These are phyloP conservation scores for Eilema caniola DNA, from an alignment of 2,888 invertebrate genomes.

Conservation along the genomic window DNA sequence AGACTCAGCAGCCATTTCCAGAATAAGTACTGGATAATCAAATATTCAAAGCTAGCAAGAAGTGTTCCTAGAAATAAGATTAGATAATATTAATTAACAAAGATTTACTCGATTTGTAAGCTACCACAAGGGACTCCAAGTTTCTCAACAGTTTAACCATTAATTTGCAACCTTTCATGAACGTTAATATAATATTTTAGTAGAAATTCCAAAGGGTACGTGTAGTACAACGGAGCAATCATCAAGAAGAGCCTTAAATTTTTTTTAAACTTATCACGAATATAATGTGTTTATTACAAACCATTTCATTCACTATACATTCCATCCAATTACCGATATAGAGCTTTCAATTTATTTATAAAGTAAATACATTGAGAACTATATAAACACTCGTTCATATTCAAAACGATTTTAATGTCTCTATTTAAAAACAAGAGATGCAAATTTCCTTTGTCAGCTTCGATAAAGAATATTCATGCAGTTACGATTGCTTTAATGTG, in stretches of 20 bases:
- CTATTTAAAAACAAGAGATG: constrained; percentile 11
- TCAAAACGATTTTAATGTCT: constrained; percentile 13
- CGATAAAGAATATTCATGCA: constrained; percentile 14
- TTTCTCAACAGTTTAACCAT: background rate
- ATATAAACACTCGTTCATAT: constrained; percentile 8
- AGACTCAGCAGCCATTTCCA: no score
- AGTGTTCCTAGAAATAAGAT: background rate
- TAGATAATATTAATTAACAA: no score
- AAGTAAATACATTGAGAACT: constrained; percentile 3
- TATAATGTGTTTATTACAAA: background rate
- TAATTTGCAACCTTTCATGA: background rate
- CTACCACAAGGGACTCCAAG: background rate
- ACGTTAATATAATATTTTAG: background rate
- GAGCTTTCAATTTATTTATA: constrained; percentile 13
- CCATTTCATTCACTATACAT: constrained; percentile 2
- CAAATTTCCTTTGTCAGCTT: constrained; percentile 13
- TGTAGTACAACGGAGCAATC: no score
- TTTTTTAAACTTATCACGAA: background rate
- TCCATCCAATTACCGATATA: constrained; percentile 7
- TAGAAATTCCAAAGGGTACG: background rate
- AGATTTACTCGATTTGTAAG: no score
- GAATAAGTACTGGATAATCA: background rate
- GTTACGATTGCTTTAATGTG: constrained; percentile 13
- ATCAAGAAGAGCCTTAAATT: no score
- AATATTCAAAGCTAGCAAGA: background rate